Base-by-base conservation (phyloP, 2,888 invertebrate species). In the Drosophila monieri region DNA sequence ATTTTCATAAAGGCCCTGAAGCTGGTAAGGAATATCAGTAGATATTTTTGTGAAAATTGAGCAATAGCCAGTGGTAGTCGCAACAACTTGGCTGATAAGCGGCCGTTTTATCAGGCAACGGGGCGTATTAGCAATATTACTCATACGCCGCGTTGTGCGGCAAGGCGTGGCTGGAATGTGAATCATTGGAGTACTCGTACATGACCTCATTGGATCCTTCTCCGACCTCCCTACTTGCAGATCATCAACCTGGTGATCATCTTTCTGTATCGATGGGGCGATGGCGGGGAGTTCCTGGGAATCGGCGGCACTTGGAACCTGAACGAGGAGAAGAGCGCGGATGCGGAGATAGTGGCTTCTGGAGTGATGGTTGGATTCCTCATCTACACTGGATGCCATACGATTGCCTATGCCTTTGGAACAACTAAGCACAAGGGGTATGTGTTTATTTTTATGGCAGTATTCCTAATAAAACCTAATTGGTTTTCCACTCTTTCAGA, bases 271-370 rank as follows among this genome's bases (percentile, higher is more conserved):
- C 94, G 97, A 69, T 95, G 95, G 25, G 97, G 97, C 10, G 95
- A 95, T 92, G 94, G 94, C 76, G 97, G 97, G 2, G 94, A 95
- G 89, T 97, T 97, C 90, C 93, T 97, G 69, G 97, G 97, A 35
- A 95, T 97, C 55, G 97, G 97, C 47, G 97, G 97, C 59, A 96
- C 96, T 15, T 97, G 97, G 97, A 97, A 97, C 92, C 93, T 97
- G 53, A 96, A 97, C 85, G 97, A 97, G 90, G 96, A 96, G 90
- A 97, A 97, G 92, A 96, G 95, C 90, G 94, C 96, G 0, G 97
- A 97, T 85, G 95, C 95, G 15, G 97, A 97, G 93, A 97, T 97
- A 73, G 95, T 97, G 1, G 97, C 97, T 0, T 96, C 96, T 0
- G 97, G 97, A 8, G 95, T 97, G 3, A 95, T 97, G 77, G 96